Conservation (phyloP, 2,797 vertebrate genomes). For the Crenuchus spilurus region DNA sequence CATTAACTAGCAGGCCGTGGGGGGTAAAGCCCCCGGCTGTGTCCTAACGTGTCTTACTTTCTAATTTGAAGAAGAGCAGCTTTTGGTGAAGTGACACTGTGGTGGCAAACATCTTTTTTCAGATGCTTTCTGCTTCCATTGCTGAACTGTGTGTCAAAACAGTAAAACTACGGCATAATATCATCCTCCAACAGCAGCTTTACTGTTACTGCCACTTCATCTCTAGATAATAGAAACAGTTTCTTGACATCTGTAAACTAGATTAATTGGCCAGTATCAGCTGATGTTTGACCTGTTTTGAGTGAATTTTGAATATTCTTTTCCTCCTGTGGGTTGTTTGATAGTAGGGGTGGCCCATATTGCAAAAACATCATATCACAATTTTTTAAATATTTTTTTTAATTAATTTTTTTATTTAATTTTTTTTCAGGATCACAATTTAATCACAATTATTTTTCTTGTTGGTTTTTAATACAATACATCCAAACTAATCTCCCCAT, state of each 20-base stretch:
- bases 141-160: constrained; percentile 55
- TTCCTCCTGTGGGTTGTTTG: no score
- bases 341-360: no score
- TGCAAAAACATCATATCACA: no score
- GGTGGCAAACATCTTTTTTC: constrained; percentile 63
- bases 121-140: constrained; percentile 53
- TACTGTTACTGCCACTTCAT: background rate
- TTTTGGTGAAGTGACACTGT: constrained; percentile 73
- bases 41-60: constrained; percentile 57
- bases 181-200: background rate
- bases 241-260: background rate
- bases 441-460: no score
- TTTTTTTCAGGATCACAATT: no score
- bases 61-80: constrained; percentile 63
- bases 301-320: no score
- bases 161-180: background rate
- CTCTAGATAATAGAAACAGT: background rate
- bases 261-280: no score
- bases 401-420: no score
- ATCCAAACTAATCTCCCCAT: no score
- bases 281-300: no score
- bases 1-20: constrained; percentile 73
- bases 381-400: no score
- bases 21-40: constrained; percentile 76
- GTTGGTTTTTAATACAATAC: no score